Evolutionary conservation across 2,888 invertebrate genomes (phyloP), one percentile per base, ranked within the genome.

Genomic region (Melitaea athalia): DNA sequence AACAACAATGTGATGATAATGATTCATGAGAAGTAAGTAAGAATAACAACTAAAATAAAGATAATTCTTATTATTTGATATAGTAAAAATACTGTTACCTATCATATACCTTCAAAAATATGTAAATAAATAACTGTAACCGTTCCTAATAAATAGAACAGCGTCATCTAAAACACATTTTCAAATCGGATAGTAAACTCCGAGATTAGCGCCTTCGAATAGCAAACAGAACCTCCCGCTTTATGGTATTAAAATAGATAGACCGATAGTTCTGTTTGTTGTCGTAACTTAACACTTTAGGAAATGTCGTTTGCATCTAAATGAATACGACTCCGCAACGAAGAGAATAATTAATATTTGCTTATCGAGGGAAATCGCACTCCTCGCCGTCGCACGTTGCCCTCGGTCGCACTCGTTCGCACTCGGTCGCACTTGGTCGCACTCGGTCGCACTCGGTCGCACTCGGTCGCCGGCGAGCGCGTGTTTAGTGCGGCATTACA

Each of bases 401-500:
- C 7, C n/a, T 43, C 31, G 45, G 8, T 45, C 38, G 24, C n/a
- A 12, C 10, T 17, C n/a, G n/a, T n/a, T n/a, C 11, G 33, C 15
- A 11, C n/a, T 43, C 31, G 45, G 8, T 45, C 38, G 24, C n/a
- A 12, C 10, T 17, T 52, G 43, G 31, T 14, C 15, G 47, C 50
- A 45, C 24, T 24, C 24, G 24, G 24, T 24, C 11, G 33, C 15
- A n/a, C n/a, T 43, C 31, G 45, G 8, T 45, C 17, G 24, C n/a
- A 10, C 7, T 17, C 59, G 43, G 31, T 14, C 43, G 31, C 38
- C 38, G 6, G 38, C 8, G n/a, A 3, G 42, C 33, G n/a, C 64
- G 50, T 8, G 33, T 38, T 63, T 55, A 68, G 42, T 55, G 42
- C 60, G 17, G 38, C 47, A 68, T 68, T 60, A 49, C 42, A n/a